Conservation (phyloP, 2,797 vertebrate species). For the Aeoliscus strigatus region DNA sequence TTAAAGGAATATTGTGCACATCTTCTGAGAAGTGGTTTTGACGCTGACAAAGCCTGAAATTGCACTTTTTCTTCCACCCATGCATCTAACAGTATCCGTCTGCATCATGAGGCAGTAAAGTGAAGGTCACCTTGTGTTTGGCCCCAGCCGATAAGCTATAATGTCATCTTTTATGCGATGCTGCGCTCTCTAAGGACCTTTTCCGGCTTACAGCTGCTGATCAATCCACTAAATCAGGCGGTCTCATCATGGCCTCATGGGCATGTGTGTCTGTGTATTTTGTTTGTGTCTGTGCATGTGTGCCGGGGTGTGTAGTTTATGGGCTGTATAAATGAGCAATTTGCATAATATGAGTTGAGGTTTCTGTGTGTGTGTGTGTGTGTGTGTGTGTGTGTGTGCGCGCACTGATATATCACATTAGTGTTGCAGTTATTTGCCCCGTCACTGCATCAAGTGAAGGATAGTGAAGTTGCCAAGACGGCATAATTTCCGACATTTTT, state of each 20-base stretch:
- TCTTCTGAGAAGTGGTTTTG: slow-evolving; percentile 3
- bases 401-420: slow-evolving; percentile 7
- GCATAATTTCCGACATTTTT: too few species aligned
- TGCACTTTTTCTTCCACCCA: slow-evolving; percentile 37
- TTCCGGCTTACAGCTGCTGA: slow-evolving; percentile 55
- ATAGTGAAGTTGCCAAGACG: too few species aligned
- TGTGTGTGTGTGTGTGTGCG: neutral
- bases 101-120: slow-evolving; percentile 54
- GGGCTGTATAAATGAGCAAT: slow-evolving; percentile 7
- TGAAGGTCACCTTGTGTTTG: slow-evolving; percentile 67
- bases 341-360: slow-evolving; percentile 9
- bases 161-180: slow-evolving; percentile 70
- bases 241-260: slow-evolving; percentile 50
- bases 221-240: slow-evolving; percentile 69
- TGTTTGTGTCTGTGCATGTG: slow-evolving; percentile 9
- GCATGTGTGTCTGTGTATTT: slow-evolving; percentile 18
- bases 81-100: slow-evolving; percentile 52
- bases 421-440: slow-evolving; percentile 31
- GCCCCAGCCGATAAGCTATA: slow-evolving; percentile 65
- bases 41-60: slow-evolving; percentile 14
- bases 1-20: too few species aligned
- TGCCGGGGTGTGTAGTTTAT: slow-evolving; percentile 11
- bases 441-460: too few species aligned
- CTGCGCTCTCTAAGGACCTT: slow-evolving; percentile 53
- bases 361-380: slow-evolving; percentile 1